Evolutionary conservation across 2,797 vertebrate species (phyloP).

Genomic region (Ptychadena robeensis): DNA sequence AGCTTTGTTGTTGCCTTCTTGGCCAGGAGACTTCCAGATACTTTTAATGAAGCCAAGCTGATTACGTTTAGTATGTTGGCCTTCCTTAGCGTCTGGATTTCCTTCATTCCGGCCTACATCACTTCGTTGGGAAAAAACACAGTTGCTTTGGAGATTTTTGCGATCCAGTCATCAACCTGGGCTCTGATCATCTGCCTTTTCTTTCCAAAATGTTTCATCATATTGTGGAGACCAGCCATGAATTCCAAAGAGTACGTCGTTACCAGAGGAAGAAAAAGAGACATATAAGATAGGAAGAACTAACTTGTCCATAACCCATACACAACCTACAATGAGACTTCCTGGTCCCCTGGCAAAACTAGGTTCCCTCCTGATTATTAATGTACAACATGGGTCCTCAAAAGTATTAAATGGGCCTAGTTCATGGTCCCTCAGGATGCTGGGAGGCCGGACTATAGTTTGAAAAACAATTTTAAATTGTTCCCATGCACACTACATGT

Average conservation of each 20-base stretch:
- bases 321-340: too few relatives aligned
- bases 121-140: conserved; percentile 46
- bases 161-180: conserved; percentile 54
- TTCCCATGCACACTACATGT: too few relatives aligned
- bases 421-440: too few relatives aligned
- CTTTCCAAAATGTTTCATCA: conserved; percentile 45
- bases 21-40: conserved; percentile 39
- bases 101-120: conserved; percentile 55
- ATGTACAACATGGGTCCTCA: too few relatives aligned
- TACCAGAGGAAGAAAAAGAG: conserved; percentile 12
- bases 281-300: background rate
- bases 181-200: conserved; percentile 50
- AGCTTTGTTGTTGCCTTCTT: conserved; percentile 52
- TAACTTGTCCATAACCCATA: too few relatives aligned
- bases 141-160: conserved; percentile 54
- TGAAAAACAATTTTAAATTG: too few relatives aligned
- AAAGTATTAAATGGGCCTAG: too few relatives aligned
- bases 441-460: too few relatives aligned
- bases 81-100: conserved; percentile 56
- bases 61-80: conserved; percentile 60
- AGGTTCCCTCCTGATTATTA: too few relatives aligned
- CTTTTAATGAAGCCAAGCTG: conserved; percentile 51
- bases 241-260: conserved; percentile 37
- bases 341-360: too few relatives aligned
- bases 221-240: conserved; percentile 33